Evolutionary conservation across 2,113 vertebrate species (phyloP), one percentile per base, ranked within the genome.

Genomic region (Hylia prasina): DNA sequence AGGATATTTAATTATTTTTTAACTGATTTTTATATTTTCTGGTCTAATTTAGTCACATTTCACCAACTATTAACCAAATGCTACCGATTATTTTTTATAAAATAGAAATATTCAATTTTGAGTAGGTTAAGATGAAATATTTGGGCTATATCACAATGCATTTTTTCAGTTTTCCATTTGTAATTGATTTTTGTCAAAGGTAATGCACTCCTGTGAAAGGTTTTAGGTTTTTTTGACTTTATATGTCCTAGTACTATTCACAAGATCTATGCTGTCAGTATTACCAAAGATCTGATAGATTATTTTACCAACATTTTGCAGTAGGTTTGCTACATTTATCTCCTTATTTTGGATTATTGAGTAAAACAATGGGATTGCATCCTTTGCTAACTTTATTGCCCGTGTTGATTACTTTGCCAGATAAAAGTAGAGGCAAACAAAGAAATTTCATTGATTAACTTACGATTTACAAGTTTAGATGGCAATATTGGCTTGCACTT

Each of bases 401-500:
- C 15, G 58, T 51, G 44, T 56, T 75, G 94, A 71, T 70, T 82
- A 72, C 8, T 78, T 24, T 80, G 11, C 28, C 44, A 64, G 71
- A 24, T 82, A 79, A 70, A 33, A 81, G 33, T 1, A 86, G 47
- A 92, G 33, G n/a, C 64, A 89, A 94, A 68, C 20, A 90, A 65
- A 83, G 61, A 82, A 79, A 53, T 82, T 85, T 28, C n/a, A 87
- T 30, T 18, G 37, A 80, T 22, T 76, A 83, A 95, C 99, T 99
- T 98, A 99, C 99, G 98, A 95, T 99, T 98, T 96, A 99, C 98
- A 86, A 98, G 97, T 98, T 99, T 99, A 96, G 98, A 98, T 47
- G 99, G 98, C 40, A 99, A 98, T 21, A 99, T 98, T 47, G 98
- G 98, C 97, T 99, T 99, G 97, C 98, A 97, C 77, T 98, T 99